phyloP scores from a whole-genome alignment of 2,797 vertebrate genomes.

The Galagoides demidoff region DNA sequence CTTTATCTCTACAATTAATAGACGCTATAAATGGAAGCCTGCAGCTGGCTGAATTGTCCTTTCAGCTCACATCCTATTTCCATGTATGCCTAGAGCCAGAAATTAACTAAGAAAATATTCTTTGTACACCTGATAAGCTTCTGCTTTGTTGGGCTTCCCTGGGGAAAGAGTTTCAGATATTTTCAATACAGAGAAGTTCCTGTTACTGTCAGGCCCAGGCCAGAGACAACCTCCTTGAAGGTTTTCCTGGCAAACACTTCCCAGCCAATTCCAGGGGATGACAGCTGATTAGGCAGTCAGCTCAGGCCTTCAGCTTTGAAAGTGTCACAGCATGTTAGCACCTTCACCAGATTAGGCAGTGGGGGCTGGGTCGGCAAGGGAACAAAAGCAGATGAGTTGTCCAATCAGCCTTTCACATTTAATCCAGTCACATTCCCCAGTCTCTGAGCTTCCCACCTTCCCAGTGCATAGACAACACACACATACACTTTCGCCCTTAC shows the following conservation, averaged over 20 bases:
- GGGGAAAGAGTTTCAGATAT: not conserved
- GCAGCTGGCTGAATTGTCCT: not conserved
- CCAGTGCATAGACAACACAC: rapidly evolving
- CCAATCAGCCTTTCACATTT: not conserved
- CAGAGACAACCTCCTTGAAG: not conserved
- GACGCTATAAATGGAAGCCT: slow-evolving; percentile 35
- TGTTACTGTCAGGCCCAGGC: not conserved
- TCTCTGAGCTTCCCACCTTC: not conserved
- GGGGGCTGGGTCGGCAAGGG: not conserved
- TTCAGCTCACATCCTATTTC: not conserved
- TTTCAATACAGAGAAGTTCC: slow-evolving; percentile 1
- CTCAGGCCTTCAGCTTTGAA: not conserved
- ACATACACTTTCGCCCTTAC: not conserved
- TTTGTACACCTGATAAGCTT: not conserved
- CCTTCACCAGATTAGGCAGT: not conserved
- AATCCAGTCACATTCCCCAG: not conserved
- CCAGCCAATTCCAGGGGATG: not conserved
- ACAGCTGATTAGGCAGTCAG: not conserved
- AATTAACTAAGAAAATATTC: not conserved
- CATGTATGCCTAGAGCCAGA: not conserved
- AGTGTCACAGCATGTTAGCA: not conserved
- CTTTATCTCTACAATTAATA: slow-evolving; percentile 46
- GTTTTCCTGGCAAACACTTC: not conserved
- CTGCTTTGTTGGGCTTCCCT: not conserved
- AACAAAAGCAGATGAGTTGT: not conserved